Evolutionary conservation across 2,797 vertebrate species (phyloP), one percentile per base, ranked within the genome.

Genomic region (Discoglossus pictus): DNA sequence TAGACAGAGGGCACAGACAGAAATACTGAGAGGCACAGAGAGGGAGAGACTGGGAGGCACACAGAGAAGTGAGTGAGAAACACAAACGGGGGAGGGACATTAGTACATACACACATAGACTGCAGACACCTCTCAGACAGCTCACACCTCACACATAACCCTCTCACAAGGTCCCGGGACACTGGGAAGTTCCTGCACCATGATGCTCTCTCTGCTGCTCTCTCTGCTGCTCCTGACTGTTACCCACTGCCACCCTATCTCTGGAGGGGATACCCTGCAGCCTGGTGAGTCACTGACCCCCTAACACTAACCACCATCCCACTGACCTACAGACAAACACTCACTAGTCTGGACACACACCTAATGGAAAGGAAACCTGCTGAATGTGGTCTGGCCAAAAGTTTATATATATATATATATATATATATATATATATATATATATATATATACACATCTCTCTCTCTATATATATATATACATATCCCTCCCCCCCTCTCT

Each of bases 231-330:
- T 70, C 51, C 44, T 48, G 43, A 51, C 68, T 63, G 68, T 11
- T 25, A 63, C 43, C 27, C 60, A 52, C 21, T 39, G 68, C 60
- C 68, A 70, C 68, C 68, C 68, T 21, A 58, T 70, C 48, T 60
- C 68, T 4, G 60, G 60, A 63, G 68, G 68, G 60, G 60, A 63
- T 52, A 50, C 42, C 50, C 23, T 70, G 55, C 65, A 63, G 52
- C 34, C 60, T 35, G 68, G 68, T 70, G 60, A 70, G 68, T 70
- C 68, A 56, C 60, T 39, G 38, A 34, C 25, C 50, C 52, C 44
- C 38, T 27, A 31, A 31, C 27, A 31, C 27, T 4, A 4, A 31
- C n/a, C n/a, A n/a, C n/a, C n/a, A n/a, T n/a, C n/a, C n/a, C 25
- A 31, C 25, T 51, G 48, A 23, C 31, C 46, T n/a, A n/a, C n/a